Percentiles rank a stretch among this genome's conserved stretches.
Evolutionary conservation across 2,888 invertebrate genomes (phyloP).

Genomic region (Antitype chi): DNA sequence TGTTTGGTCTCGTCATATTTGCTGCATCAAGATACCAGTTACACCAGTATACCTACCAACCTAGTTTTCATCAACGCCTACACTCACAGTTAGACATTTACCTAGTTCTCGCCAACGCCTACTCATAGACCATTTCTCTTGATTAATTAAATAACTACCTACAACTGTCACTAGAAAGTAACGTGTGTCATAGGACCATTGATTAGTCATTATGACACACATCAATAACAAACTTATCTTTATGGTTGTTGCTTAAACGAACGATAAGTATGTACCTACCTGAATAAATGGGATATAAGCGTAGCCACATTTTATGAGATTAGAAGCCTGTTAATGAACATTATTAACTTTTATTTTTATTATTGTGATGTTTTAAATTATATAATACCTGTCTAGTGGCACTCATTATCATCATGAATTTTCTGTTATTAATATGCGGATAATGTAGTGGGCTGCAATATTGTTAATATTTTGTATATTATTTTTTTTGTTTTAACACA

Average conservation of each 20-base stretch:
- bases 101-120: constrained; percentile 8
- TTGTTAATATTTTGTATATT: too few relatives aligned
- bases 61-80: constrained; percentile 6
- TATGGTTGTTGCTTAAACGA: constrained; percentile 31
- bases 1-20: neutral
- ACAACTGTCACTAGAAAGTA: constrained; percentile 25
- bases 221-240: constrained; percentile 39
- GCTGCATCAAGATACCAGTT: neutral
- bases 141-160: neutral
- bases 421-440: too few relatives aligned
- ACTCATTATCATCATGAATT: too few relatives aligned
- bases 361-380: too few relatives aligned
- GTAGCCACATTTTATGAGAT: constrained; percentile 22
- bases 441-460: too few relatives aligned
- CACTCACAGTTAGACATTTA: neutral
- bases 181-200: constrained; percentile 10
- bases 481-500: too few relatives aligned
- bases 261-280: constrained; percentile 17
- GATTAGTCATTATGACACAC: constrained; percentile 7
- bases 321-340: constrained; percentile 14
- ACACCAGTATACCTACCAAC: neutral
- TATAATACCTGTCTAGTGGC: too few relatives aligned
- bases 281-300: constrained; percentile 16
- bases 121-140: constrained; percentile 15
- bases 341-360: too few relatives aligned